These are phyloP conservation scores for Pandion haliaetus DNA, from an alignment of 2,113 vertebrate species.

Conservation along the genomic window DNA sequence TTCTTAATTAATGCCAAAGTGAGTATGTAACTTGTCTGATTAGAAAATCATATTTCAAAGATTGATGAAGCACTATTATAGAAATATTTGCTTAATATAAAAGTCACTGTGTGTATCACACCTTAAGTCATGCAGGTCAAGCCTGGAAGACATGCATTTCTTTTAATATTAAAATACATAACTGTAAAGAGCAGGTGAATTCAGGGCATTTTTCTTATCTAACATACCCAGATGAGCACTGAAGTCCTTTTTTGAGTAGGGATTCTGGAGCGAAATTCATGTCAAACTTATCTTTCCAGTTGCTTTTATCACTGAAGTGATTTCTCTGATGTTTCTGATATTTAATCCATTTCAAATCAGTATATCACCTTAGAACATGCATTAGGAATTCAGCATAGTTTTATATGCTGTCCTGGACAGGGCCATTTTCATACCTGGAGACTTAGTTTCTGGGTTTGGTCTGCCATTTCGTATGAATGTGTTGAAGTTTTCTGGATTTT, in stretches of 20 bases:
- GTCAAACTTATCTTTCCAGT: background rate
- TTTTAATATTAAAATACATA: background rate
- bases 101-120: background rate
- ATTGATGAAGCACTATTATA: background rate
- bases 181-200: background rate
- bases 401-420: background rate
- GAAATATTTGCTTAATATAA: background rate
- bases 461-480: background rate
- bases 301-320: background rate
- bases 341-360: background rate
- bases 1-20: background rate
- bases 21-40: background rate
- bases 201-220: background rate
- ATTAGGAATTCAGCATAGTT: background rate
- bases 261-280: background rate
- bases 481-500: background rate
- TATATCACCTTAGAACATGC: background rate
- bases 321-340: background rate
- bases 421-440: background rate
- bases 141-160: background rate
- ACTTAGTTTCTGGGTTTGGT: background rate
- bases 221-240: background rate
- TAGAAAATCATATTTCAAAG: background rate
- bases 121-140: background rate
- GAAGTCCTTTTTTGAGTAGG: background rate